Percentiles rank a stretch among this genome's conserved stretches.
These are phyloP conservation scores for Siniperca scherzeri DNA, from an alignment of 2,797 vertebrate species.

Conservation along the genomic window DNA sequence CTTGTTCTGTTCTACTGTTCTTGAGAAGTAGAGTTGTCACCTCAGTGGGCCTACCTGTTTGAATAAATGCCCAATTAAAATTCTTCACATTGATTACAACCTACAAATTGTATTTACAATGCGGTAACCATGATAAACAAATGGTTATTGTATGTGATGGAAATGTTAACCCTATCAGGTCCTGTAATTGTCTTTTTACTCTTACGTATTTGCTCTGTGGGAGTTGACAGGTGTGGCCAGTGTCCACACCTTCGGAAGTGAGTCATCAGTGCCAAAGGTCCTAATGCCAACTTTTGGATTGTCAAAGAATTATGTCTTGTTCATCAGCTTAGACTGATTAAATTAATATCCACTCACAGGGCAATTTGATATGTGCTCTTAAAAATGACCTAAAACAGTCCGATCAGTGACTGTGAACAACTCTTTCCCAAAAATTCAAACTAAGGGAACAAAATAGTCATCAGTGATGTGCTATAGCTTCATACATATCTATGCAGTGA, in stretches of 20 bases:
- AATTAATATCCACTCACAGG: neutral
- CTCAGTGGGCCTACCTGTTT: neutral
- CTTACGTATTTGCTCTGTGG: constrained; percentile 62
- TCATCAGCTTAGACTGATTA: neutral
- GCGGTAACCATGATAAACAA: constrained; percentile 64
- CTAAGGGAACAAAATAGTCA: neutral
- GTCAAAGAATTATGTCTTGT: constrained; percentile 4
- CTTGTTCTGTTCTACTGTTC: neutral
- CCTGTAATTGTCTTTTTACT: constrained; percentile 38
- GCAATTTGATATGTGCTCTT: neutral
- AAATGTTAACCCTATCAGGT: constrained; percentile 40
- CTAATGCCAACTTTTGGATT: constrained; percentile 4
- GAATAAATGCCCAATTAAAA: neutral
- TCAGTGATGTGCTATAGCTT: neutral
- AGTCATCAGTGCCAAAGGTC: constrained; percentile 48
- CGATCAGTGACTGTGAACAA: neutral
- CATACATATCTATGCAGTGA: neutral
- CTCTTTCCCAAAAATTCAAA: neutral
- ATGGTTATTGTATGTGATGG: constrained; percentile 45
- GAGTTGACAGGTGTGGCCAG: constrained; percentile 67
- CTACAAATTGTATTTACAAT: constrained; percentile 10
- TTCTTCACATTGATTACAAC: neutral
- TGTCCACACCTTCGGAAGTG: constrained; percentile 50
- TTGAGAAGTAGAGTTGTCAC: neutral
- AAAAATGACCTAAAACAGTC: neutral